These are phyloP conservation scores for Silurus aristotelis DNA, from an alignment of 2,797 vertebrate genomes.

Conservation along the genomic window DNA sequence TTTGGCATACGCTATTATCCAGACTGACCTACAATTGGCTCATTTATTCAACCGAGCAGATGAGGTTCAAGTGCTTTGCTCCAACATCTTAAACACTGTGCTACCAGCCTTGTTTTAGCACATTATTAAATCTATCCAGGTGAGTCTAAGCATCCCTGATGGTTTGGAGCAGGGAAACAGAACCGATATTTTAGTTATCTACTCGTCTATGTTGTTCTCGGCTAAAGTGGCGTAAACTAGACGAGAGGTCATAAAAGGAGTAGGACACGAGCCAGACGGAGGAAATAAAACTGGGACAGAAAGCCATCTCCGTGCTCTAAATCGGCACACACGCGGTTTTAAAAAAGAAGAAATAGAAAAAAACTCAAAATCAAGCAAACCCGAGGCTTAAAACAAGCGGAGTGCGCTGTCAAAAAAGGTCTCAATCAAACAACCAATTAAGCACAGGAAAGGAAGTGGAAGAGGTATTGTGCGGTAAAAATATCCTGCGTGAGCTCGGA, in stretches of 20 bases:
- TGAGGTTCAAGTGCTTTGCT: too few relatives aligned
- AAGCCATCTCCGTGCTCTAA: conserved; percentile 24
- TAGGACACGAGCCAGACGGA: conserved; percentile 12
- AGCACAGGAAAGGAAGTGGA: conserved; percentile 13
- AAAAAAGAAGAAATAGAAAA: not conserved
- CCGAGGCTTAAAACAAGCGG: not conserved
- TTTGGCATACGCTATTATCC: too few relatives aligned
- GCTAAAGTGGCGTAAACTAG: not conserved
- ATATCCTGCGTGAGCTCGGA: conserved; percentile 10
- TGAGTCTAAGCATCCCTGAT: not conserved
- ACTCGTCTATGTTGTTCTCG: not conserved
- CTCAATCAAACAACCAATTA: conserved; percentile 40
- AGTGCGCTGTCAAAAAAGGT: not conserved
- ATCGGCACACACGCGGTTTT: not conserved
- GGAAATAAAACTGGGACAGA: conserved; percentile 31
- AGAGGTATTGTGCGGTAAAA: conserved; percentile 31
- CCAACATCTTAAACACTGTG: too few relatives aligned
- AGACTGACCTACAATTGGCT: too few relatives aligned
- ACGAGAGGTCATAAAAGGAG: conserved; percentile 10
- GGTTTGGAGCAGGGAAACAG: not conserved
- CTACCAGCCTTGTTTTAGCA: too few relatives aligned
- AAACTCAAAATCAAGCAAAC: not conserved
- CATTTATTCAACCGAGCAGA: too few relatives aligned
- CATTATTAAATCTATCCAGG: too few relatives aligned
- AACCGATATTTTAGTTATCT: not conserved